phyloP scores from a whole-genome alignment of 2,797 vertebrate genomes.

The Huso huso region DNA sequence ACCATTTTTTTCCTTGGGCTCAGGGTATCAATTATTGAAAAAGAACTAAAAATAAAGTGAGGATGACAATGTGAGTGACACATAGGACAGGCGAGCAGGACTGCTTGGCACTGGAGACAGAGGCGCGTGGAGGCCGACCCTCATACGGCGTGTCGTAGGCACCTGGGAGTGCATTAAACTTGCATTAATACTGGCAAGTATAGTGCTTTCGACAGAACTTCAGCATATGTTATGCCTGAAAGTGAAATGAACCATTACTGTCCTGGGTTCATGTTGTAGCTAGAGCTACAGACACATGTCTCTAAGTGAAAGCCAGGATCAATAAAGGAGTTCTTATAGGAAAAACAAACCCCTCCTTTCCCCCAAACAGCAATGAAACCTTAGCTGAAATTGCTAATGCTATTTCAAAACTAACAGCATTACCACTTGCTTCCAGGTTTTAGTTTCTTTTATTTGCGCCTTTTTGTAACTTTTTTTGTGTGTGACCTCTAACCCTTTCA shows the following conservation, averaged over 20 bases:
- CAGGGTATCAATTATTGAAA: slow-evolving; percentile 62
- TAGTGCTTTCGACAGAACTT: neutral
- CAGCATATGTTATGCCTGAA: neutral
- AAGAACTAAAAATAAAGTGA: slow-evolving; percentile 58
- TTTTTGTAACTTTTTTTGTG: too few species aligned
- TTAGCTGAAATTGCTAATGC: too few species aligned
- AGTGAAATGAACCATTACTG: neutral
- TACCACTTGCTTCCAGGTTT: too few species aligned
- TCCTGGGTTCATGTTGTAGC: neutral
- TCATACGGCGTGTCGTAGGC: neutral
- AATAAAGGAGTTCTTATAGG: too few species aligned
- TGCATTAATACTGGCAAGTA: slow-evolving; percentile 12
- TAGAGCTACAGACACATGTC: too few species aligned
- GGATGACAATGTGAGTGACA: slow-evolving; percentile 14
- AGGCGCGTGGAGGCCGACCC: slow-evolving; percentile 2
- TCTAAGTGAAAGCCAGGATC: too few species aligned
- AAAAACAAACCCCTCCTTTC: too few species aligned
- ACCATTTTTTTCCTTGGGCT: slow-evolving; percentile 36
- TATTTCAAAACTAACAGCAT: too few species aligned
- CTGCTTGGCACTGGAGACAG: neutral
- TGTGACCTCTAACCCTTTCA: too few species aligned
- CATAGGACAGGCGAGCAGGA: neutral
- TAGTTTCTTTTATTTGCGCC: too few species aligned
- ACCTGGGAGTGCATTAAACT: slow-evolving; percentile 14
- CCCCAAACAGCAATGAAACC: too few species aligned